A percentile compares a stretch with the other conserved stretches of the same genome.
phyloP scores from a whole-genome alignment of 1,140 invertebrate species.

The Druon quercuslanigerum region DNA sequence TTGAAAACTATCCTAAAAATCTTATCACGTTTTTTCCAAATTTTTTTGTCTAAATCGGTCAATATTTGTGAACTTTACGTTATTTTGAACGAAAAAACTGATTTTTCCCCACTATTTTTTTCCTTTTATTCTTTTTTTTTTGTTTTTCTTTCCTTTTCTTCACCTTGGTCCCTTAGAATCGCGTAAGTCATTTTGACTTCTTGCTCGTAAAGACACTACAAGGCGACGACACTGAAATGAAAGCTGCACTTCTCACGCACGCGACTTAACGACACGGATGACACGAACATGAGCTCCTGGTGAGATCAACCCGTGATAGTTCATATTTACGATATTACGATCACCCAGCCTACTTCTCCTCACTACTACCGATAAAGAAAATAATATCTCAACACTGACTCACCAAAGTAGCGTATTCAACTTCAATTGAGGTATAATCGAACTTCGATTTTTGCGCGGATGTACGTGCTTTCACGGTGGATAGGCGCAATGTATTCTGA shows the following conservation, averaged over 20 bases:
- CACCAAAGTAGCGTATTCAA: too few species aligned
- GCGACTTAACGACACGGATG: conserved; percentile 44
- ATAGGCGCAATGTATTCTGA: too few species aligned
- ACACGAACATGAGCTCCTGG: conserved; percentile 36
- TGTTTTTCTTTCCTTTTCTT: background rate
- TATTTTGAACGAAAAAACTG: too few species aligned
- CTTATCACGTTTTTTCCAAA: too few species aligned
- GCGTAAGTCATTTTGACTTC: background rate
- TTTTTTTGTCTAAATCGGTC: too few species aligned
- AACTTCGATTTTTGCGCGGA: too few species aligned
- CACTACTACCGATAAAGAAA: background rate
- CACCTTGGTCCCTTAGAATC: background rate
- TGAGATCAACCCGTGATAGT: conserved; percentile 49
- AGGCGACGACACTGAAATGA: conserved; percentile 35
- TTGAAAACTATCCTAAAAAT: too few species aligned
- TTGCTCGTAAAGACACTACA: conserved; percentile 14
- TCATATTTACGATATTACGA: conserved; percentile 28
- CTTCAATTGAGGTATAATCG: too few species aligned
- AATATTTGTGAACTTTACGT: too few species aligned
- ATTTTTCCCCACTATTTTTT: too few species aligned
- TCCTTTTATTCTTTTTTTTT: background rate
- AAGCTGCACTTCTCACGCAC: conserved; percentile 41
- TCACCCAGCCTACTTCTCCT: background rate
- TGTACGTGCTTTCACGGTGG: too few species aligned
- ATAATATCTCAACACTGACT: background rate